Conservation (phyloP, 2,888 invertebrate genomes). For the Papilio protenor region DNA sequence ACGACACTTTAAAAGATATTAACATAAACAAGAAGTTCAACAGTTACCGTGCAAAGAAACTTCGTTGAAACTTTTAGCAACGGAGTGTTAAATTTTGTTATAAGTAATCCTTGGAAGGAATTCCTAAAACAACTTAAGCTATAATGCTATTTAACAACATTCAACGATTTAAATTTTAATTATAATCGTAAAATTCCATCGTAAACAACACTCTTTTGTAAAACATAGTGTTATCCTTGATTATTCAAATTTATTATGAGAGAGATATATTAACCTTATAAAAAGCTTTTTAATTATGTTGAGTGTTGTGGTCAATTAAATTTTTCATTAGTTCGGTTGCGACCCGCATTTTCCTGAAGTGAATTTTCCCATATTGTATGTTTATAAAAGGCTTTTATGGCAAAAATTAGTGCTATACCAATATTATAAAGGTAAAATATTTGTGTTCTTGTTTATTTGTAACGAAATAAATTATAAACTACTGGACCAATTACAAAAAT, state of each 20-base stretch:
- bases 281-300: neutral
- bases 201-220: too few species aligned
- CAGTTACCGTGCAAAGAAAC: constrained; percentile 17
- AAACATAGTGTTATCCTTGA: too few species aligned
- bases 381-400: neutral
- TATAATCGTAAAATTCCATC: too few species aligned
- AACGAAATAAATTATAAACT: too few species aligned
- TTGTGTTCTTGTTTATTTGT: too few species aligned
- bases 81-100: constrained; percentile 11
- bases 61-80: constrained; percentile 4
- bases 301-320: neutral
- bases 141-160: neutral
- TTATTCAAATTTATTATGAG: too few species aligned
- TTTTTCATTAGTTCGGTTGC: neutral
- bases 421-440: neutral
- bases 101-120: neutral
- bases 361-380: neutral
- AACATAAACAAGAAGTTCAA: constrained; percentile 34
- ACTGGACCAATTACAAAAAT: too few species aligned
- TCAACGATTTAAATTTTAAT: neutral
- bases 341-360: neutral
- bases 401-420: neutral
- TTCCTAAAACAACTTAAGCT: neutral
- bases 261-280: neutral
- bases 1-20: constrained; percentile 33